Percentiles rank a stretch among this genome's conserved stretches.
phyloP scores from a whole-genome alignment of 2,888 invertebrate species.

The Andrena camellia region DNA sequence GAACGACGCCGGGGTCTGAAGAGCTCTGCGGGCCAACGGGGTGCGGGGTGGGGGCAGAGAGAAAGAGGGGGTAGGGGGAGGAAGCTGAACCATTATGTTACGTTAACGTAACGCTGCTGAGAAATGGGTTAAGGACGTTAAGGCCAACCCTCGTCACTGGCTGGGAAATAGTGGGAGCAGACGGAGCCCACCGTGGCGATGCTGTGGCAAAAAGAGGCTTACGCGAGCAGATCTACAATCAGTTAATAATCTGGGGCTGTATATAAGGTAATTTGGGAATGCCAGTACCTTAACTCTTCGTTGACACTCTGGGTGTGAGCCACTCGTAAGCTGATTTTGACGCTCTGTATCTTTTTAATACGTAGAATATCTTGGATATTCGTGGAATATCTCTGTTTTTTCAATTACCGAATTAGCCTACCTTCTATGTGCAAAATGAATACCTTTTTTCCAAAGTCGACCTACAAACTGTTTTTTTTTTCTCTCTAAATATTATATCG shows the following conservation, averaged over 20 bases:
- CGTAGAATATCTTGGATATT: no score
- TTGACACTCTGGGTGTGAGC: no score
- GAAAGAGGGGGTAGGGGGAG: constrained; percentile 12
- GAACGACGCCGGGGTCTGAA: constrained; percentile 40
- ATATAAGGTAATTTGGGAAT: background rate
- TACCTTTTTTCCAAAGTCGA: no score
- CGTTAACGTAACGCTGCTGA: constrained; percentile 64
- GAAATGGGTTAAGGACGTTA: constrained; percentile 71
- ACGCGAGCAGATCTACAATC: constrained; percentile 37
- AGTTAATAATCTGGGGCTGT: constrained; percentile 40
- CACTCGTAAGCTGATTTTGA: no score
- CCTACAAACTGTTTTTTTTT: no score
- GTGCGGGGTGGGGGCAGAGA: background rate
- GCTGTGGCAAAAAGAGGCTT: constrained; percentile 37
- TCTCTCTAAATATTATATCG: no score
- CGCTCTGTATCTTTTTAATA: no score
- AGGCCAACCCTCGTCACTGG: constrained; percentile 56
- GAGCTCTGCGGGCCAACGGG: constrained; percentile 13
- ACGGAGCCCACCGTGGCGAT: constrained; percentile 53
- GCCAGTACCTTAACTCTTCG: no score
- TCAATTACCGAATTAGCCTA: no score
- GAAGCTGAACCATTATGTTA: constrained; percentile 67
- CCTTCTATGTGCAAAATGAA: no score
- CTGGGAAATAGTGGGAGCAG: constrained; percentile 41
- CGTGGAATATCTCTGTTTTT: no score